phyloP scores from a whole-genome alignment of 2,797 vertebrate genomes.

The Pempheris klunzingeri region DNA sequence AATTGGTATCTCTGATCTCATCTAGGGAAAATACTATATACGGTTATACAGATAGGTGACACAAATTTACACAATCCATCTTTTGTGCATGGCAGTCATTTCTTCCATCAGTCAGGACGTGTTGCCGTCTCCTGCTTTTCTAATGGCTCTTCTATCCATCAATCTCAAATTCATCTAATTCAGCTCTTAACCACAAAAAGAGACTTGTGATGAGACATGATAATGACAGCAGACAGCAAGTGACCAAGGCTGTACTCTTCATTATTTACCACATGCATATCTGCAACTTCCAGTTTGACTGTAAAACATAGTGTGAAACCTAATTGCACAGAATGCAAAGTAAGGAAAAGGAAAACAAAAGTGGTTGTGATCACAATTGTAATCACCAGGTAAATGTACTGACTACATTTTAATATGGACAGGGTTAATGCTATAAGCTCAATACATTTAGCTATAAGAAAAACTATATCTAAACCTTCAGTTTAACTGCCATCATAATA shows the following conservation, averaged over 20 bases:
- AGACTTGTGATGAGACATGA: not conserved
- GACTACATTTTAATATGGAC: not conserved
- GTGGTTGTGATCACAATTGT: not conserved
- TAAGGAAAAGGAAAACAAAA: no score
- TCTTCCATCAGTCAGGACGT: not conserved
- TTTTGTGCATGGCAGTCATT: not conserved
- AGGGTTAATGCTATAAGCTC: no score
- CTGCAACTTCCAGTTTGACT: not conserved
- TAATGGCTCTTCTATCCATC: not conserved
- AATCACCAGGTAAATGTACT: not conserved
- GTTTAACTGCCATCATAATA: no score
- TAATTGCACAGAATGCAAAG: not conserved
- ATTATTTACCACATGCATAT: not conserved
- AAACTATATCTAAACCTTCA: not conserved
- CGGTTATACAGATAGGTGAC: no score
- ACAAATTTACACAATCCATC: constrained; percentile 1
- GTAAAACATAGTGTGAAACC: not conserved
- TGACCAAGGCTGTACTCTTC: not conserved
- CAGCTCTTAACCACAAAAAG: not conserved
- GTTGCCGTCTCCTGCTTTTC: not conserved
- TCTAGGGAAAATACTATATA: no score
- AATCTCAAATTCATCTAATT: not conserved
- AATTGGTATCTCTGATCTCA: not conserved
- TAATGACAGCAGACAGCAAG: not conserved
- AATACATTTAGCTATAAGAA: not conserved